Evolutionary conservation across 2,797 vertebrate species (phyloP).

Genomic region (Acanthiza pusilla): DNA sequence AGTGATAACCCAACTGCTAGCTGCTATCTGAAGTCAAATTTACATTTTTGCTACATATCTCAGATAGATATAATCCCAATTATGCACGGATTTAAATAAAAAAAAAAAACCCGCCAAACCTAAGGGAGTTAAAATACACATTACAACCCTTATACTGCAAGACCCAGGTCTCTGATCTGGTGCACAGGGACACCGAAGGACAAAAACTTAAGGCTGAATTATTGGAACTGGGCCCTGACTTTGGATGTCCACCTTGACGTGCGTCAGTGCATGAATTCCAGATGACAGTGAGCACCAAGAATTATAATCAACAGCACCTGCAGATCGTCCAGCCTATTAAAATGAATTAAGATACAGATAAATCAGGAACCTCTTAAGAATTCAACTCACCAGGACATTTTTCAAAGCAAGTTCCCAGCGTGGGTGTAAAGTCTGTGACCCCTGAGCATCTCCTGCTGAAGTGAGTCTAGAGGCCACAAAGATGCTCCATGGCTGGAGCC

Average conservation of each 20-base stretch:
- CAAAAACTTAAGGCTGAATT: slow-evolving; percentile 17
- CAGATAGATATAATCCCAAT: not conserved
- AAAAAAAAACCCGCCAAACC: not conserved
- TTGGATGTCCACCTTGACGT: slow-evolving; percentile 18
- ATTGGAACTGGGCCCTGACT: slow-evolving; percentile 10
- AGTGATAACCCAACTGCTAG: not conserved
- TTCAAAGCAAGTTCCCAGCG: not conserved
- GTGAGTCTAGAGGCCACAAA: not conserved
- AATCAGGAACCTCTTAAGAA: slow-evolving; percentile 35
- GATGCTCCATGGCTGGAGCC: not conserved
- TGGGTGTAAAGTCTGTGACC: not conserved
- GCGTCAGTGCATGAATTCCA: slow-evolving; percentile 10
- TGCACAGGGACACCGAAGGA: not conserved
- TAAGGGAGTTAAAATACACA: not conserved
- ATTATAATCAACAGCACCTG: slow-evolving; percentile 37
- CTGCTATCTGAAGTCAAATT: not conserved
- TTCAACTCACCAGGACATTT: not conserved
- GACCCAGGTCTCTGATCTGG: not conserved
- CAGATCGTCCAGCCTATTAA: slow-evolving; percentile 22
- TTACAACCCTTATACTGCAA: not conserved
- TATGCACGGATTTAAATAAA: not conserved
- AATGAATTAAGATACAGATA: slow-evolving; percentile 41
- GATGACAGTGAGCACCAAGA: slow-evolving; percentile 2
- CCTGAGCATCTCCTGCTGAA: not conserved
- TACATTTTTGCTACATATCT: not conserved